Percentiles rank a stretch among this genome's conserved stretches.
phyloP scores from a whole-genome alignment of 2,797 vertebrate genomes.

The Oreortyx pictus region DNA sequence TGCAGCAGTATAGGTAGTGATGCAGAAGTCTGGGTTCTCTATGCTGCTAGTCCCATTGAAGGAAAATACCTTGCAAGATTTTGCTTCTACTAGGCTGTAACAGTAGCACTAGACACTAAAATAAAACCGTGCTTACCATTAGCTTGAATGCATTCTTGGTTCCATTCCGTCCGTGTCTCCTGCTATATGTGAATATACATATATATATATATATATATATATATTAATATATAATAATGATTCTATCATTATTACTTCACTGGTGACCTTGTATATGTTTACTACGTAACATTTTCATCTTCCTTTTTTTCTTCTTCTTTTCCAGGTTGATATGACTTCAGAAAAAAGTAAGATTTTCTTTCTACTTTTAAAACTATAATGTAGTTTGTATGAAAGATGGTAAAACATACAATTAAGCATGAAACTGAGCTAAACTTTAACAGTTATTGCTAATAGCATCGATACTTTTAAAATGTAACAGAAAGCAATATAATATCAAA shows the following conservation, averaged over 20 bases:
- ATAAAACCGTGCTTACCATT: background rate
- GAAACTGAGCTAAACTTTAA: constrained; percentile 74
- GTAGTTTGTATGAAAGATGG: constrained; percentile 62
- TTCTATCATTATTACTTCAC: background rate
- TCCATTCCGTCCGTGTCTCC: background rate
- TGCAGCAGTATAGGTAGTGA: background rate
- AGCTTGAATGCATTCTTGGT: background rate
- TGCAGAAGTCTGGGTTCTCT: background rate
- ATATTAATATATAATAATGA: too few species aligned
- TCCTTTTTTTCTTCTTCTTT: constrained; percentile 72
- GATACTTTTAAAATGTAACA: constrained; percentile 50
- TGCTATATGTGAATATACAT: background rate
- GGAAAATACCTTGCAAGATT: background rate
- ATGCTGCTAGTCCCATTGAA: background rate
- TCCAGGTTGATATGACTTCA: constrained; percentile 87
- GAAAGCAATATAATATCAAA: constrained; percentile 62
- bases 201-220: too few species aligned
- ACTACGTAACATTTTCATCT: constrained; percentile 38
- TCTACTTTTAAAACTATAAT: constrained; percentile 6
- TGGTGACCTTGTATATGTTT: background rate
- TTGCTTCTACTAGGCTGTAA: background rate
- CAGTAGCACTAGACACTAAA: background rate
- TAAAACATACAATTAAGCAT: constrained; percentile 76
- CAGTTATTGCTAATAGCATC: constrained; percentile 69
- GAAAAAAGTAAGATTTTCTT: constrained; percentile 94